A percentile compares a stretch with the other conserved stretches of the same genome.
These are phyloP conservation scores for Tholera decimalis DNA, from an alignment of 2,888 invertebrate species.

Conservation along the genomic window DNA sequence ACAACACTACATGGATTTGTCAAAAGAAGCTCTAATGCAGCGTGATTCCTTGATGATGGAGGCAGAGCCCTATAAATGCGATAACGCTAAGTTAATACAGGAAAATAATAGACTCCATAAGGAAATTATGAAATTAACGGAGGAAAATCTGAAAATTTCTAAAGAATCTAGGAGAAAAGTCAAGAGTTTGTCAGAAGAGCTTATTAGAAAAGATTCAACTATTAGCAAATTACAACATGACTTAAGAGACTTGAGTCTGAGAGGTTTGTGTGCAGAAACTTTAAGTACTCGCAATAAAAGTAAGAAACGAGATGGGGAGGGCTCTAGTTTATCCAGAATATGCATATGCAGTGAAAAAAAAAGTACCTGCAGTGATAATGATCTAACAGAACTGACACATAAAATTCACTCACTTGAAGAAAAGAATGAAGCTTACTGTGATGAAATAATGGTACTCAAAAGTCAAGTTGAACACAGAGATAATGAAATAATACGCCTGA, in stretches of 20 bases:
- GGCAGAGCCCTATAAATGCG: slow-evolving; percentile 95
- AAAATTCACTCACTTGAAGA: slow-evolving; percentile 85
- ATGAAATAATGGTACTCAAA: slow-evolving; percentile 83
- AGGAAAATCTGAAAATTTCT: slow-evolving; percentile 91
- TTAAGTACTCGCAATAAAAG: slow-evolving; percentile 86
- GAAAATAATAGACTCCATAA: slow-evolving; percentile 94
- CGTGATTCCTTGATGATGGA: slow-evolving; percentile 93
- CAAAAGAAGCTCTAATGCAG: slow-evolving; percentile 94
- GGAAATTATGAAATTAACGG: slow-evolving; percentile 92
- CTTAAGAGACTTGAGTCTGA: slow-evolving; percentile 83
- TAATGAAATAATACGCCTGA: slow-evolving; percentile 93
- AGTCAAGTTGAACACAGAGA: slow-evolving; percentile 91
- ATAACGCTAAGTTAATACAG: slow-evolving; percentile 94
- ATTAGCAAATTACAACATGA: slow-evolving; percentile 87
- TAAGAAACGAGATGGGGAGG: slow-evolving; percentile 77
- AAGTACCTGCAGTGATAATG: slow-evolving; percentile 80
- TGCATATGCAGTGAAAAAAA: slow-evolving; percentile 79
- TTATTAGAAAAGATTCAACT: slow-evolving; percentile 88
- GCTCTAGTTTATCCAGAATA: slow-evolving; percentile 68
- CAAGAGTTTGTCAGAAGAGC: slow-evolving; percentile 92
- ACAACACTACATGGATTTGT: slow-evolving; percentile 95
- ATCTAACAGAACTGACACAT: slow-evolving; percentile 83
- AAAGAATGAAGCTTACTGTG: slow-evolving; percentile 81
- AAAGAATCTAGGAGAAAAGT: slow-evolving; percentile 92
- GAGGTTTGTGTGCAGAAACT: slow-evolving; percentile 87